Evolutionary conservation across 2,113 vertebrate genomes (phyloP), one percentile per base, ranked within the genome.

Genomic region (Macrotis lagotis): DNA sequence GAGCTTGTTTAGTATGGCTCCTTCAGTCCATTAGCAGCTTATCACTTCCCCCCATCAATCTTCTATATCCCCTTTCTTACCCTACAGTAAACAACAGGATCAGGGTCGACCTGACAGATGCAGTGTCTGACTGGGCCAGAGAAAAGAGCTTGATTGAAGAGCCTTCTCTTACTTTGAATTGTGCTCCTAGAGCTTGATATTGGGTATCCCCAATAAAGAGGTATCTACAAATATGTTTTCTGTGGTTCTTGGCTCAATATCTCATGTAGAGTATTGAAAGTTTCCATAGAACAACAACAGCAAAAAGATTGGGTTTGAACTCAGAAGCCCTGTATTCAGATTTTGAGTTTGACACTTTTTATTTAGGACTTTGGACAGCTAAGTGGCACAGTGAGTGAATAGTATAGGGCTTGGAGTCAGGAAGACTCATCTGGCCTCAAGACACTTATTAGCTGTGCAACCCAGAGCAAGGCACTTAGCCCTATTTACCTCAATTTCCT

Each of bases 11-110:
- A 97, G 97, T 95, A 96, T 94, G 95, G 96, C 97, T 96, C 94
- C 51, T 92, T 97, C 52, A 95, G 92, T 91, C 52, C 7, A 7
- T 97, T 97, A 97, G 95, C 96, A 90, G 97, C 97, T 98, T 97
- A 98, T 83, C 66, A 83, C 66, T 83, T 83, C 66, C 66, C 55
- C 66, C n/a, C 66, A 83, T 22, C 66, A 83, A 93, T 66, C 91
- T 94, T 94, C 92, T 91, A 90, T 93, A 55, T 89, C 97, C 92
- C 93, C 53, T 91, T 89, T n/a, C 93, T 96, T 96, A 95, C 44
- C 25, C 88, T 90, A 92, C 93, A 95, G 97, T 97, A 98, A 98
- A 98, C 97, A 97, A 97, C 95, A 92, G 95, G 96, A 97, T 98
- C 96, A 97, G 52, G 7, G 16, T 11, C 94, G 95, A 92, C 37